These are phyloP conservation scores for Anastrepha ludens DNA, from an alignment of 1,140 invertebrate species.

Conservation along the genomic window DNA sequence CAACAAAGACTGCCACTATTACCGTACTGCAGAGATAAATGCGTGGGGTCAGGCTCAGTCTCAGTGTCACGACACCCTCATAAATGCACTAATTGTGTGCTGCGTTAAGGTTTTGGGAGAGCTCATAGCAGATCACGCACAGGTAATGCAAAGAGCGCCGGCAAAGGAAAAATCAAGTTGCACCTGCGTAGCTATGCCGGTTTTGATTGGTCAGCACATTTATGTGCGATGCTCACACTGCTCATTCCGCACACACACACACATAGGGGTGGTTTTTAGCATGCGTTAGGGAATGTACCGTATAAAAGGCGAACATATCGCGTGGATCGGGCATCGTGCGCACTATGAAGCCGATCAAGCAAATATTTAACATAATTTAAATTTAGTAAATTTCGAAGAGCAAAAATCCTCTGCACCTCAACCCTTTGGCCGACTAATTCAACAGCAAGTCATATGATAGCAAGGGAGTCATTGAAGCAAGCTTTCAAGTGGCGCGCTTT, in stretches of 20 bases:
- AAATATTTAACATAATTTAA: not conserved
- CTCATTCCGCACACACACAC: not conserved
- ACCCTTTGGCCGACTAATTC: not conserved
- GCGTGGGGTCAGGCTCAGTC: not conserved
- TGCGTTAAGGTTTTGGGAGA: not conserved
- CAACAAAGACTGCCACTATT: not conserved
- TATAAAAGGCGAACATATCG: not conserved
- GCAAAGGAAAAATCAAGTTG: not conserved
- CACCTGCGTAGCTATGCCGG: not conserved
- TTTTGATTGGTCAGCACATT: not conserved
- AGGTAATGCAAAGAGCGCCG: conserved; percentile 7
- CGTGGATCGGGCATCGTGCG: not conserved
- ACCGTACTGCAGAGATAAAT: not conserved
- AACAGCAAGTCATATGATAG: conserved; percentile 50
- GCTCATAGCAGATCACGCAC: not conserved
- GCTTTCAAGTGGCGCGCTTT: conserved; percentile 23
- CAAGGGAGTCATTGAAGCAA: conserved; percentile 24
- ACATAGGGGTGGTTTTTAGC: not conserved
- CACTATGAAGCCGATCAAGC: not conserved
- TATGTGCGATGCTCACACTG: not conserved
- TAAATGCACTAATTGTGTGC: conserved; percentile 20
- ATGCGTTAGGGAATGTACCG: not conserved
- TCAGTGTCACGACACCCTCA: conserved; percentile 26
- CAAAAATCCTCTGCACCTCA: not conserved
- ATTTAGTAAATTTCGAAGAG: not conserved